Percentiles rank a stretch among this genome's conserved stretches.
Conservation (phyloP, 2,797 vertebrate genomes). For the Sardinella longiceps region DNA sequence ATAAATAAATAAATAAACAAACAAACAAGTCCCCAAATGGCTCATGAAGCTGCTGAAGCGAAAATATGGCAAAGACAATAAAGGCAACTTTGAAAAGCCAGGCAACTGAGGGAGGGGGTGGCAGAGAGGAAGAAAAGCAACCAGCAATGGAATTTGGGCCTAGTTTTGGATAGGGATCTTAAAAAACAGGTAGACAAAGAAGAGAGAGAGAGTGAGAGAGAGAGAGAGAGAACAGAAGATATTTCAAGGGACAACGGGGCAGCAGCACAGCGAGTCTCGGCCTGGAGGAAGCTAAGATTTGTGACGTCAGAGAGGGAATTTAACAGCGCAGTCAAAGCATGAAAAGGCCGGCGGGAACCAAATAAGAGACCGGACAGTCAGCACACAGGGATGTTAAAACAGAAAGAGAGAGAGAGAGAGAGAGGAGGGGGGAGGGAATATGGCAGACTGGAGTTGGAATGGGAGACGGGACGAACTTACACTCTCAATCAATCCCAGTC, state of each 20-base stretch:
- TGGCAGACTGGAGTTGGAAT: constrained; percentile 2
- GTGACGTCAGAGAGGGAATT: constrained; percentile 24
- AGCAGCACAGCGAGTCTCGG: not conserved
- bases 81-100: constrained; percentile 8
- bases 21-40: not conserved
- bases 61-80: not conserved
- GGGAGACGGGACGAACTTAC: constrained; percentile 31
- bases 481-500: constrained; percentile 53
- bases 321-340: not conserved
- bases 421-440: constrained; percentile 28
- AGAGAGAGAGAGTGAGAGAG: not conserved
- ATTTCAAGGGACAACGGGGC: not conserved
- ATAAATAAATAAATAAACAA: too few species aligned
- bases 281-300: not conserved
- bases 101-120: not conserved
- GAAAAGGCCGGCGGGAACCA: not conserved
- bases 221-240: not conserved
- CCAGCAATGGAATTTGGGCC: not conserved
- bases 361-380: not conserved
- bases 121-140: not conserved
- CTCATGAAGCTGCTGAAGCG: not conserved
- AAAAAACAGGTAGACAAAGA: not conserved
- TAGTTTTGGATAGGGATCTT: not conserved
- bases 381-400: not conserved
- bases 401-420: not conserved